phyloP scores from a whole-genome alignment of 2,888 invertebrate species.

The Heteromyza rotundicornis region DNA sequence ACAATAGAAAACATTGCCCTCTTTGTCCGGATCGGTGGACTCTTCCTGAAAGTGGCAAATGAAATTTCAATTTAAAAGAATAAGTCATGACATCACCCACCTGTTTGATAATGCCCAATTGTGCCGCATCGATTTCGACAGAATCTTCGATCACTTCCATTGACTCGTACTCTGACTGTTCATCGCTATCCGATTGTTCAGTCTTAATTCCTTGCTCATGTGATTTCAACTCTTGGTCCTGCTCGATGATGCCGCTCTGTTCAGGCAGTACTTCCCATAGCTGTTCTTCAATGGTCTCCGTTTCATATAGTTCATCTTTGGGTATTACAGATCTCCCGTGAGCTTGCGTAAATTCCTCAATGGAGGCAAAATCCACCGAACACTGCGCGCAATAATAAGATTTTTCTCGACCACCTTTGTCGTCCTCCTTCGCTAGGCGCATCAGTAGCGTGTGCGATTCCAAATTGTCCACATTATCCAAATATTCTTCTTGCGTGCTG shows the following conservation, averaged over 20 bases:
- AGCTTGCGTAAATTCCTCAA: slow-evolving; percentile 28
- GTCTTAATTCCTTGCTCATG: background rate
- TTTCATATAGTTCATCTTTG: slow-evolving; percentile 23
- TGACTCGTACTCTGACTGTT: too few relatives aligned
- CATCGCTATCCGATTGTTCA: background rate
- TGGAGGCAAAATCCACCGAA: slow-evolving; percentile 23
- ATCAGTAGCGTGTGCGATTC: background rate
- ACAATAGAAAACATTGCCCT: slow-evolving; percentile 45
- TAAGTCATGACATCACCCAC: background rate
- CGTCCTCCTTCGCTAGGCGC: background rate
- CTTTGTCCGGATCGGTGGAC: slow-evolving; percentile 16
- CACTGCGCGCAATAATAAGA: slow-evolving; percentile 31
- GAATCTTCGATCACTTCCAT: too few relatives aligned
- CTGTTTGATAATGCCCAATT: background rate
- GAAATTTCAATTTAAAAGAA: background rate
- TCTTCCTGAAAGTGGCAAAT: slow-evolving; percentile 8
- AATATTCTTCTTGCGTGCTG: background rate
- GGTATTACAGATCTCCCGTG: background rate
- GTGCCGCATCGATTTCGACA: background rate
- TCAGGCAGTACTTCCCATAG: slow-evolving; percentile 3
- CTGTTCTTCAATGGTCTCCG: slow-evolving; percentile 27
- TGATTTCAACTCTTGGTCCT: background rate
- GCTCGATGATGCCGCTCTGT: background rate
- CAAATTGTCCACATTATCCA: background rate
- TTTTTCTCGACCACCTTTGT: too few relatives aligned